These are phyloP conservation scores for Heliconius melpomene DNA, from an alignment of 1,140 invertebrate genomes.

Conservation along the genomic window DNA sequence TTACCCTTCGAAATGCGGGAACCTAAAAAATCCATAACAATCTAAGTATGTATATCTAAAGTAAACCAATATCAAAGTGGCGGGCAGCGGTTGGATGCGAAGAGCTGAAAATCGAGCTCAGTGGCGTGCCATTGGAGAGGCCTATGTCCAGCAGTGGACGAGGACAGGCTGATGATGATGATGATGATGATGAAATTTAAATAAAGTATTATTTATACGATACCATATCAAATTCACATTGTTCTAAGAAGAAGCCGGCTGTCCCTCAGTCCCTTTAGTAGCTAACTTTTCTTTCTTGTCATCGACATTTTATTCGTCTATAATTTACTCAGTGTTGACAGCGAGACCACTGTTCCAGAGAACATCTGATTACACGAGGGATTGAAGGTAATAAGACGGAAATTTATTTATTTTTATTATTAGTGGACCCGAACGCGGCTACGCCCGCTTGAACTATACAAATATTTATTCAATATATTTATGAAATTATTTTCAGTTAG, in stretches of 20 bases:
- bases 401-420: background rate
- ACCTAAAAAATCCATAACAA: no score
- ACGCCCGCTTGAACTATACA: no score
- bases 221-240: conserved; percentile 2
- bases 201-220: background rate
- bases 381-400: background rate
- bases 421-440: no score
- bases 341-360: conserved; percentile 1
- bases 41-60: background rate
- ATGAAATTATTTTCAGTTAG: no score
- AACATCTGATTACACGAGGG: conserved; percentile 17
- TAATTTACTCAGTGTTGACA: conserved; percentile 35
- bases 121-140: no score
- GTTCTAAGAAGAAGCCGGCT: conserved; percentile 8
- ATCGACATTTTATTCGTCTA: conserved; percentile 41
- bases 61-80: background rate
- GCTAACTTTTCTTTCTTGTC: conserved; percentile 44
- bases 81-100: no score
- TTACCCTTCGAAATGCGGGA: background rate
- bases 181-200: background rate
- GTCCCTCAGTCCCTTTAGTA: conserved; percentile 38
- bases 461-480: no score
- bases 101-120: no score
- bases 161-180: no score
- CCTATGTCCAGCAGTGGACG: no score